Percentiles rank a stretch among this genome's conserved stretches.
phyloP scores from a whole-genome alignment of 2,113 vertebrate genomes.

The Excalfactoria chinensis region DNA sequence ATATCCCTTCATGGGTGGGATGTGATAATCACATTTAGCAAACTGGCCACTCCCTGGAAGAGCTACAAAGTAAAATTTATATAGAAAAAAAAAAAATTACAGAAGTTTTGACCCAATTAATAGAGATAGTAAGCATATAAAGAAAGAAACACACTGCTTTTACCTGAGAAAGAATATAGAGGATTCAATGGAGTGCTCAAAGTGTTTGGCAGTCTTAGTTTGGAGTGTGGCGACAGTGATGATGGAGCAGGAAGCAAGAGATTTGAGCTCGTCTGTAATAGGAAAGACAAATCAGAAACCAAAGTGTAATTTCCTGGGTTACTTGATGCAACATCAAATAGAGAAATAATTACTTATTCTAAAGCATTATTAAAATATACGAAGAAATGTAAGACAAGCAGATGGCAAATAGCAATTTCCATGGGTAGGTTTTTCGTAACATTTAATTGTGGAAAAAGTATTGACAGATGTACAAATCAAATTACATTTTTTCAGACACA shows the following conservation, averaged over 20 bases:
- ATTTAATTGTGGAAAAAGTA: conserved; percentile 3
- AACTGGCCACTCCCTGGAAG: neutral
- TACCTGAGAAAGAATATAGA: conserved; percentile 73
- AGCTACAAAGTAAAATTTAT: neutral
- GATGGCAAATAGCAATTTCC: neutral
- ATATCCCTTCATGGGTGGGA: neutral
- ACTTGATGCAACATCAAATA: conserved; percentile 68
- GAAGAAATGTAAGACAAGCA: neutral
- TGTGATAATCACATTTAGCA: neutral
- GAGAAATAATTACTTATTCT: conserved; percentile 60
- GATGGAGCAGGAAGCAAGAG: conserved; percentile 83
- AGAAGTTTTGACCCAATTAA: neutral
- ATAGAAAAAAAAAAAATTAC: neutral
- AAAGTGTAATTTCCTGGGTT: conserved; percentile 76
- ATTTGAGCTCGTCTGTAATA: conserved; percentile 84
- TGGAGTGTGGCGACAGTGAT: conserved; percentile 83
- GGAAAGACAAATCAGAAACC: conserved; percentile 76
- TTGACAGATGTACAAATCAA: neutral
- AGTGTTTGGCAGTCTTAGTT: conserved; percentile 75
- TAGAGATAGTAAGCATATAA: conserved; percentile 7
- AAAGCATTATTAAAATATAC: neutral
- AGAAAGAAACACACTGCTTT: conserved; percentile 78
- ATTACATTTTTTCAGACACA: neutral
- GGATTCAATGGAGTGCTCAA: conserved; percentile 75
- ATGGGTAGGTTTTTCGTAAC: neutral